Evolutionary conservation across 1,140 invertebrate genomes (phyloP).

Genomic region (Dendrolimus punctatus): DNA sequence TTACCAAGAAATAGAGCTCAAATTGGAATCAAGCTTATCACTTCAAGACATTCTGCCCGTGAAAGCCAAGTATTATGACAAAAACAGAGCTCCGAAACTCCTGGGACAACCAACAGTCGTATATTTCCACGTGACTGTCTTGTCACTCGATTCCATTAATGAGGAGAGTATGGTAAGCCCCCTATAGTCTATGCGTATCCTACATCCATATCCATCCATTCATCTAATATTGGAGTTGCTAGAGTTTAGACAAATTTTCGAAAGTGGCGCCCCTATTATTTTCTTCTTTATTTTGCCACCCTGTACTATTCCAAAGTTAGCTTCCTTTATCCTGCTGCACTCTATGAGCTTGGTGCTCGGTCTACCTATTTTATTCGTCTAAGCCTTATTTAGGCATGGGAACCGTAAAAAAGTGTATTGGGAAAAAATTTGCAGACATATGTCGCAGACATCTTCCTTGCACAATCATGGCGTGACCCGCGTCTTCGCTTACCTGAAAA

Average conservation of each 20-base stretch:
- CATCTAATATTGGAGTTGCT: too few relatives aligned
- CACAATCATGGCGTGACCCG: constrained; percentile 92
- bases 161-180: constrained; percentile 91
- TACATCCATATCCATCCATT: too few relatives aligned
- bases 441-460: constrained; percentile 92
- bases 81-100: constrained; percentile 89
- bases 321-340: background rate
- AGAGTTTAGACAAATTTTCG: too few relatives aligned
- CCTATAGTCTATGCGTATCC: constrained; percentile 4
- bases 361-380: too few relatives aligned
- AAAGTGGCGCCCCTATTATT: too few relatives aligned
- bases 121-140: constrained; percentile 91
- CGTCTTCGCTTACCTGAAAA: constrained; percentile 88
- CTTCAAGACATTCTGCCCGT: constrained; percentile 87
- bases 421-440: constrained; percentile 80
- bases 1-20: constrained; percentile 64
- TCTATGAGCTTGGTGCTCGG: background rate
- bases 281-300: background rate
- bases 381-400: background rate
- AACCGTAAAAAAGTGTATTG: too few relatives aligned
- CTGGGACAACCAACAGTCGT: constrained; percentile 88
- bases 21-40: constrained; percentile 77
- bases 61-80: constrained; percentile 90
- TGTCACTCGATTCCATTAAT: constrained; percentile 91
- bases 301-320: background rate